phyloP scores from a whole-genome alignment of 2,797 vertebrate genomes.

The Pteronotus mesoamericanus region DNA sequence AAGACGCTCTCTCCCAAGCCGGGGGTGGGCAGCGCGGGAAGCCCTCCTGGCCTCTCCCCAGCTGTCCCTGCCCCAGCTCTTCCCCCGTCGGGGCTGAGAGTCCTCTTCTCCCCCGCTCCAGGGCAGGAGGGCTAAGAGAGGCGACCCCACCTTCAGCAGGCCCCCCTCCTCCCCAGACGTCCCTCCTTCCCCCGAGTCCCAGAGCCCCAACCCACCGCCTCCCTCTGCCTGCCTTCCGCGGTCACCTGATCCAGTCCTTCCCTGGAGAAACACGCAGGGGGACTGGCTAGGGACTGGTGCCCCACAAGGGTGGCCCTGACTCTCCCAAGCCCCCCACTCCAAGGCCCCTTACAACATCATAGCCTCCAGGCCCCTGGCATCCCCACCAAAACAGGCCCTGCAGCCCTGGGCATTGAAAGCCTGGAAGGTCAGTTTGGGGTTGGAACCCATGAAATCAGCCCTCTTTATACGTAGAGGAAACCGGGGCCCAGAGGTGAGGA shows the following conservation, averaged over 20 bases:
- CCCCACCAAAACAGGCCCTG: fast-evolving
- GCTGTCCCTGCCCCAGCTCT: background rate
- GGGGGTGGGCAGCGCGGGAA: background rate
- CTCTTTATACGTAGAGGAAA: background rate
- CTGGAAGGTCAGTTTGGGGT: background rate
- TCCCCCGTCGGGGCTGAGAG: background rate
- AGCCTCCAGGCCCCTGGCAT: background rate
- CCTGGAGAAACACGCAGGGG: background rate
- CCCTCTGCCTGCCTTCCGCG: background rate
- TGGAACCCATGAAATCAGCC: background rate
- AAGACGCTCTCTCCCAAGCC: background rate
- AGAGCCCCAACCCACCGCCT: background rate
- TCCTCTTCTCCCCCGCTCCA: background rate
- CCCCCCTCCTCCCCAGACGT: background rate
- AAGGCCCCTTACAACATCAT: background rate
- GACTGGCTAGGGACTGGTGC: background rate
- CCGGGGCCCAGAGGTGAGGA: background rate
- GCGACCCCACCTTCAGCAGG: background rate
- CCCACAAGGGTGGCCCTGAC: background rate
- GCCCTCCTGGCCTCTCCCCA: background rate
- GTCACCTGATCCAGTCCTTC: background rate
- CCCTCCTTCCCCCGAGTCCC: background rate
- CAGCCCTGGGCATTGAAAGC: background rate
- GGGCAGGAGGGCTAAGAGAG: background rate
- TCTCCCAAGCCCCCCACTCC: background rate